Percentiles rank a stretch among this genome's conserved stretches.
Evolutionary conservation across 1,140 invertebrate genomes (phyloP).

Genomic region (Macrotrachela quadricornifera): DNA sequence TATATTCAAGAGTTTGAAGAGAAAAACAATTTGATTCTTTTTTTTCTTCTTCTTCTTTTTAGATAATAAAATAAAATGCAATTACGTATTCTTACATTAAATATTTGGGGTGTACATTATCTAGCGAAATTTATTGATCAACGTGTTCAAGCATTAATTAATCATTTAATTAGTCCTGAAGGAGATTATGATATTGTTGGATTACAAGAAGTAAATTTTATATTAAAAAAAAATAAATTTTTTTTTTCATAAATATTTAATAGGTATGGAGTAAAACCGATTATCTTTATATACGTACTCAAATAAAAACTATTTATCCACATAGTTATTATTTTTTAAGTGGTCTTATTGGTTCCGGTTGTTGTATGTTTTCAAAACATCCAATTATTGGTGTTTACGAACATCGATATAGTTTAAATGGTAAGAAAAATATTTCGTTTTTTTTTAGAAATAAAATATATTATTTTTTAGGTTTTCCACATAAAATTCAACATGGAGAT

Average conservation of each 20-base stretch:
- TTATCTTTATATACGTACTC: not conserved
- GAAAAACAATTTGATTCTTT: no score
- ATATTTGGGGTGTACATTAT: no score
- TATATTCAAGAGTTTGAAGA: no score
- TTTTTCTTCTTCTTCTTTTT: no score
- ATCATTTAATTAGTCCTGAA: not conserved
- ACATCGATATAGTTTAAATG: slow-evolving; percentile 5
- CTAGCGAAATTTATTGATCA: no score
- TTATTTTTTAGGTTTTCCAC: not conserved
- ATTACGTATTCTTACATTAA: no score
- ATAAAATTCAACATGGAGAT: slow-evolving; percentile 6
- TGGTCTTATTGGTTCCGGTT: slow-evolving; percentile 6
- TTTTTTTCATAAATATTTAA: not conserved
- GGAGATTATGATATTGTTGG: slow-evolving; percentile 4
- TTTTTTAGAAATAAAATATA: no score
- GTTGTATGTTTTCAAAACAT: slow-evolving; percentile 3
- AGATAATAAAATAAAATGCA: no score
- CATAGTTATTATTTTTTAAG: not conserved
- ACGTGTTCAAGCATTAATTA: slow-evolving; percentile 1
- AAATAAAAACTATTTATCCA: not conserved
- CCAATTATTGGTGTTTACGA: slow-evolving; percentile 1
- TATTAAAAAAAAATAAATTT: not conserved
- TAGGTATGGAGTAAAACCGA: no score
- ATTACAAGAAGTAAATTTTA: slow-evolving; percentile 5
- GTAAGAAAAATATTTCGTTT: not conserved